Base-by-base conservation (phyloP, 2,888 invertebrate genomes). In the Girardia tigrina region DNA sequence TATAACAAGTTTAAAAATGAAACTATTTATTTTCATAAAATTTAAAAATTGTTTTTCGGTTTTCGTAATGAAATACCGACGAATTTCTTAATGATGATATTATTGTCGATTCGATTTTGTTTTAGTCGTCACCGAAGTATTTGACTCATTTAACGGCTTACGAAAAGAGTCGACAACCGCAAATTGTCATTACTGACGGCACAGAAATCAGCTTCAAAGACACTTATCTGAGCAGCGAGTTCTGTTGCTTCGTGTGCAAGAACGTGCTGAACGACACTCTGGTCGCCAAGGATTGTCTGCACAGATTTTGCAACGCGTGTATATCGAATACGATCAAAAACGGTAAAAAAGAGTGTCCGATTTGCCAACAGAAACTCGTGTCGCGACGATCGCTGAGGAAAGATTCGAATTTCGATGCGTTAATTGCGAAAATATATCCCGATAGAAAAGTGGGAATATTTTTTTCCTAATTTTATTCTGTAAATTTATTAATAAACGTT, bases 261-360 rank as follows among this genome's bases (percentile, higher is more conserved):
- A 56, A 56, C 23, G 56, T 56, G 23, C n/a, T 56, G 23, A 56
- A 56, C 23, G 56, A 56, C n/a, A 56, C 56, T 12, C n/a, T 56
- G 23, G 23, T 56, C 23, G 56, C 56, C 4, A 56, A 56, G 23
- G 56, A 56, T 56, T 56, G 56, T 56, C 23, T 56, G n/a, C 56
- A 56, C n/a, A 56, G 56, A n/a, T 56, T 56, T 56, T 56, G 56
- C 23, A 56, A 56, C 23, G 23, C 23, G 4, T 56, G 56, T n/a
- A 56, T 56, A 20, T 56, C 56, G n/a, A 56, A 56, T 56, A n/a
- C n/a, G n/a, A 56, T 56, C n/a, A 56, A 56, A 56, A 56, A 56
- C 23, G 56, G 56, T 4, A 56, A 56, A 56, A 56, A 56, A 56
- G 56, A 56, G 23, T 56, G 56, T 56, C 56, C 56, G 23, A n/a